Evolutionary conservation across 2,888 invertebrate genomes (phyloP).

Genomic region (Scaptomyza caliginosa): DNA sequence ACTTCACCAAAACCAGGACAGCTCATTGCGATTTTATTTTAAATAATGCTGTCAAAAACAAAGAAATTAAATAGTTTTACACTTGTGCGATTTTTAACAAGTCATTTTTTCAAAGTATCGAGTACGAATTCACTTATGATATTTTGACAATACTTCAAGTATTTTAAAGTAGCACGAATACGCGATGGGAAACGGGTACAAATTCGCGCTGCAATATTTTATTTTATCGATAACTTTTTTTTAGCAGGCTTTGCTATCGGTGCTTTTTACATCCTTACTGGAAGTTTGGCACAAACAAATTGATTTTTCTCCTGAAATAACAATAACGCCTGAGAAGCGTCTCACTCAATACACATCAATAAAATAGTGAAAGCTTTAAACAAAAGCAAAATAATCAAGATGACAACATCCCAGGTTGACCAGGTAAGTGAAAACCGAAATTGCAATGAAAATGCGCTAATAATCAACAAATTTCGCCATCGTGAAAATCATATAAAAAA

Average conservation of each 20-base stretch:
- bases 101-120: slow-evolving; percentile 61
- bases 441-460: background rate
- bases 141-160: slow-evolving; percentile 16
- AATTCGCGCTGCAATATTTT: slow-evolving; percentile 2
- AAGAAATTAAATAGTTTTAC: slow-evolving; percentile 1
- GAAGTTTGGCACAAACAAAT: slow-evolving; percentile 44
- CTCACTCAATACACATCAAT: background rate
- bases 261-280: slow-evolving; percentile 48
- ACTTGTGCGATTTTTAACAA: slow-evolving; percentile 37
- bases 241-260: slow-evolving; percentile 24
- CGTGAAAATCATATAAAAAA: slow-evolving; percentile 10
- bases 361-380: background rate
- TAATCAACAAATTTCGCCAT: slow-evolving; percentile 40
- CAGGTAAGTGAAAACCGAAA: slow-evolving; percentile 48
- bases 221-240: slow-evolving; percentile 28
- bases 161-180: slow-evolving; percentile 24
- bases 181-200: background rate
- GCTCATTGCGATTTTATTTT: slow-evolving; percentile 58
- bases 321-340: slow-evolving; percentile 11
- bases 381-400: slow-evolving; percentile 28
- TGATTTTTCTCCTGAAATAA: slow-evolving; percentile 57
- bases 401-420: slow-evolving; percentile 68
- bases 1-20: slow-evolving; percentile 83
- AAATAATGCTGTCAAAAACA: background rate
- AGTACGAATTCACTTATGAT: slow-evolving; percentile 1